Conservation (phyloP, 2,888 invertebrate genomes). For the Cataglyphis rosenhaueri region DNA sequence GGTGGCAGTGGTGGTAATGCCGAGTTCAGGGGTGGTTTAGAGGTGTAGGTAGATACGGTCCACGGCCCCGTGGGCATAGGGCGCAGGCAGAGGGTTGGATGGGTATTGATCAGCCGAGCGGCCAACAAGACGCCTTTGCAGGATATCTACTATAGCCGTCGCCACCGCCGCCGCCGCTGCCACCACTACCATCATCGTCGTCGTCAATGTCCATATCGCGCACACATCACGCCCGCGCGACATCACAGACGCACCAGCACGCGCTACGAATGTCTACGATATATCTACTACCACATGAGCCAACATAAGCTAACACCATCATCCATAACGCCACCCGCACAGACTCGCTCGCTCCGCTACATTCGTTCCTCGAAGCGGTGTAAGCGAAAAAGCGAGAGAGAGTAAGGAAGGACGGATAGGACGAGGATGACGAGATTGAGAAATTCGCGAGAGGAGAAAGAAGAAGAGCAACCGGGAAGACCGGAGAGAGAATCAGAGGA, state of each 20-base stretch:
- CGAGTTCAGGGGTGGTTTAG: slow-evolving; percentile 72
- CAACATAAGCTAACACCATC: slow-evolving; percentile 69
- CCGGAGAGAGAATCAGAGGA: slow-evolving; percentile 51
- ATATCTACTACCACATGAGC: slow-evolving; percentile 51
- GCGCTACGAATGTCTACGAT: slow-evolving; percentile 8
- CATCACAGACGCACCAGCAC: slow-evolving; percentile 56
- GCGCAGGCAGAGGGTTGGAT: slow-evolving; percentile 76
- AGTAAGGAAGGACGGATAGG: slow-evolving; percentile 47
- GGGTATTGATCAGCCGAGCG: slow-evolving; percentile 82
- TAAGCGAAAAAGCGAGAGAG: slow-evolving; percentile 36
- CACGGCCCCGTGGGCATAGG: slow-evolving; percentile 74
- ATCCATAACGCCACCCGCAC: slow-evolving; percentile 68
- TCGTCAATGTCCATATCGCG: slow-evolving; percentile 33
- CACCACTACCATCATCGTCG: slow-evolving; percentile 52
- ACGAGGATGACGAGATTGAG: slow-evolving; percentile 63
- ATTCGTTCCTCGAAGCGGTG: slow-evolving; percentile 39
- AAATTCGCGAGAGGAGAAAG: slow-evolving; percentile 27
- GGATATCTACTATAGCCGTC: slow-evolving; percentile 80
- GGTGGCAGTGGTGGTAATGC: not conserved
- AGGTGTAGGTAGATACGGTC: slow-evolving; percentile 74
- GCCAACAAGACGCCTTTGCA: slow-evolving; percentile 80
- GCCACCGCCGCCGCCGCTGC: slow-evolving; percentile 32
- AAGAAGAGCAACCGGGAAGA: not conserved
- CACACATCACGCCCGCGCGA: slow-evolving; percentile 56
- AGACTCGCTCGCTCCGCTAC: slow-evolving; percentile 44